Percentiles rank a stretch among this genome's conserved stretches.
These are phyloP conservation scores for Branchellion lobata DNA, from an alignment of 2,888 invertebrate genomes.

Conservation along the genomic window DNA sequence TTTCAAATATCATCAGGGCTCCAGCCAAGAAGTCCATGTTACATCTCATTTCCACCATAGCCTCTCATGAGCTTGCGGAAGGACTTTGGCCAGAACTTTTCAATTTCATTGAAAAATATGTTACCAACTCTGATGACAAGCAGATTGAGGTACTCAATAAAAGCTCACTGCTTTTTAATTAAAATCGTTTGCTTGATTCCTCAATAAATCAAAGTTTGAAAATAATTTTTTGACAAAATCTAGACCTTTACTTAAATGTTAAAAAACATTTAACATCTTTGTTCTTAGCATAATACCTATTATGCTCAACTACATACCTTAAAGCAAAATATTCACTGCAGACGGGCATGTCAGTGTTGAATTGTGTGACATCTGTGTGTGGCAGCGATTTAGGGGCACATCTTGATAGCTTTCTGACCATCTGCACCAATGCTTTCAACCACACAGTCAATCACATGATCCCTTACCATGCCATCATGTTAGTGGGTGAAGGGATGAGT, in stretches of 20 bases:
- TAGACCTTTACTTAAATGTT: too few relatives aligned
- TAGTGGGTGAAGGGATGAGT: slow-evolving; percentile 46
- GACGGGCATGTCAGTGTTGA: slow-evolving; percentile 72
- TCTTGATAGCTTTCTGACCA: slow-evolving; percentile 67
- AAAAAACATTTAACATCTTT: too few relatives aligned
- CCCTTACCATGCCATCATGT: slow-evolving; percentile 68
- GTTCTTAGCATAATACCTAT: too few relatives aligned
- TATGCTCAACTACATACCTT: too few relatives aligned
- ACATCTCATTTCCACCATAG: slow-evolving; percentile 72
- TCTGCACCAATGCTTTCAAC: slow-evolving; percentile 66
- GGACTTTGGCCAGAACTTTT: slow-evolving; percentile 71
- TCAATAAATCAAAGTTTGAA: too few relatives aligned
- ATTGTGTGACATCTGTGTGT: slow-evolving; percentile 72
- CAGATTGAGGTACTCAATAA: slow-evolving; percentile 72
- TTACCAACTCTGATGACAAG: slow-evolving; percentile 65
- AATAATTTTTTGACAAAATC: too few relatives aligned
- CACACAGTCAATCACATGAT: slow-evolving; percentile 66
- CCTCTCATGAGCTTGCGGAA: slow-evolving; percentile 72
- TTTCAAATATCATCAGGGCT: too few relatives aligned
- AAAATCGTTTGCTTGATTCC: too few relatives aligned
- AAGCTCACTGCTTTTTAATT: slow-evolving; percentile 40
- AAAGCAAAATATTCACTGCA: too few relatives aligned
- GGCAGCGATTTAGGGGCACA: slow-evolving; percentile 73
- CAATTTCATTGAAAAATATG: slow-evolving; percentile 68
- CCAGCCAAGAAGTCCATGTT: slow-evolving; percentile 72